Conservation (phyloP, 2,797 vertebrate species). For the Chlorospingus semifuscus region DNA sequence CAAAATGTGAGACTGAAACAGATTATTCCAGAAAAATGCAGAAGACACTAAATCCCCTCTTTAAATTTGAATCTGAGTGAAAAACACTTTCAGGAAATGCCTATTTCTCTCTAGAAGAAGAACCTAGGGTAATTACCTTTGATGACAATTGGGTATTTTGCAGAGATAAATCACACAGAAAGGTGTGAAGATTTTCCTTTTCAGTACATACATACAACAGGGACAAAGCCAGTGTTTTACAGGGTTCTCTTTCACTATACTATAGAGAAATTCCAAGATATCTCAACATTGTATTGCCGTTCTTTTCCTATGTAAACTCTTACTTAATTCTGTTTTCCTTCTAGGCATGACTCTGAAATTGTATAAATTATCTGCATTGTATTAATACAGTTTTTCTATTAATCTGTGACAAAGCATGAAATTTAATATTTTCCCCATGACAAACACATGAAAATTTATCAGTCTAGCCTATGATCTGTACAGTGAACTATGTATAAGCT, state of each 20-base stretch:
- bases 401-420: conserved; percentile 42
- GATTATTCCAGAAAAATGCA: background rate
- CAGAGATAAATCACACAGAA: background rate
- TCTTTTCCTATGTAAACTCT: background rate
- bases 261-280: background rate
- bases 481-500: conserved; percentile 18
- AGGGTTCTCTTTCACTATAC: background rate
- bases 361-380: background rate
- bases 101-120: background rate
- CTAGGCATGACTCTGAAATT: conserved; percentile 11
- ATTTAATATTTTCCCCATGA: conserved; percentile 51
- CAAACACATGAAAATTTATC: conserved; percentile 54
- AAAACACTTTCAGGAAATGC: background rate
- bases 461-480: background rate
- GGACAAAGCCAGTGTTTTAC: background rate
- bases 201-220: background rate
- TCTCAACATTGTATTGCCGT: background rate
- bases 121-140: background rate
- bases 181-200: background rate
- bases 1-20: background rate
- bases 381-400: conserved; percentile 24
- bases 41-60: background rate
- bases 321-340: background rate
- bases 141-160: background rate
- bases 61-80: background rate